Evolutionary conservation across 2,888 invertebrate species (phyloP), one percentile per base, ranked within the genome.

Genomic region (Chrysolina oricalcia): DNA sequence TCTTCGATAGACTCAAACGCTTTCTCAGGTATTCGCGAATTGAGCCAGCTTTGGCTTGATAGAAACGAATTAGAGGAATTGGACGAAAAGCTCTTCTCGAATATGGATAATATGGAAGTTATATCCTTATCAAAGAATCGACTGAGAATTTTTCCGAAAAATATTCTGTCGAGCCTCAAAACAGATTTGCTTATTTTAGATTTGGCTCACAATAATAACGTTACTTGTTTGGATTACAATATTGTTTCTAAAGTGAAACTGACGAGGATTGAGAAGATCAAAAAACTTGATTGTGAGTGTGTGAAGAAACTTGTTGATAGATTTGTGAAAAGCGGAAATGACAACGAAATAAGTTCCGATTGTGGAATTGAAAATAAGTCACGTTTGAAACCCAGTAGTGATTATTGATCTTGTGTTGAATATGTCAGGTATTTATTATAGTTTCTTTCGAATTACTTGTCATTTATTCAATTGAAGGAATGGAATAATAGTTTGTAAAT

Each of bases 41-140:
- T 85, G 23, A 78, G 82, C 21, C 80, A 85, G 65, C 73, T 86
- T 41, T 84, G 78, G 77, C 69, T 85, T 48, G 85, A 85, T 68
- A 75, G 85, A 41, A 85, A 85, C 70, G 74, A 80, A 11, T 43
- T 85, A 6, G 65, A 56, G 17, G 74, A 81, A 21, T 65, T 86
- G 17, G 75, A 80, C 11, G 75, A 72, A 10, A 64, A 63, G 8
- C 35, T 83, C 9, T 84, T 85, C 63, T 41, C 66, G 8, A 72
- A 77, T 17, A 65, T 85, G n/a, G 63, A 76, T 10, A 50, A 78
- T 41, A 69, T 83, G 9, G 71, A 74, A 6, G 72, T 73, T 2
- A 27, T 83, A 48, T 78, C 72, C 67, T 62, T 83, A 4, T 67
- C 80, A 0, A 79, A 77, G 63, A 83, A 83, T 59, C 74, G 77